phyloP scores from a whole-genome alignment of 2,113 vertebrate genomes.

The Rhinichthys klamathensis region DNA sequence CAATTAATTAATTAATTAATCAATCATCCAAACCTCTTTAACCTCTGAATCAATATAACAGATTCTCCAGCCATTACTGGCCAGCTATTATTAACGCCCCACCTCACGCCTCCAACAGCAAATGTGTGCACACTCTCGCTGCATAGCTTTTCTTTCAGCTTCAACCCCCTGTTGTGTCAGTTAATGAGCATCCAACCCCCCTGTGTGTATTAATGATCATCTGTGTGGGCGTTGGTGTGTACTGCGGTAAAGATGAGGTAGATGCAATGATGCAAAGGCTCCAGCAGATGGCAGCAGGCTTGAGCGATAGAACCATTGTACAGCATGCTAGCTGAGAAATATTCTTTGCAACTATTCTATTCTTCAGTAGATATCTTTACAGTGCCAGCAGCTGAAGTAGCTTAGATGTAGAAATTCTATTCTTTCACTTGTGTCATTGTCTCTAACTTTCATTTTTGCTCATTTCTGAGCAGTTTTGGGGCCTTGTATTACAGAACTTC shows the following conservation, averaged over 20 bases:
- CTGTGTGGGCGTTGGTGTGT: conserved; percentile 20
- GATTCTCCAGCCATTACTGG: background rate
- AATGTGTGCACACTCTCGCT: background rate
- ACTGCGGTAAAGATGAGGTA: conserved; percentile 1
- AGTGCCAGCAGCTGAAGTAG: background rate
- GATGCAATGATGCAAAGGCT: background rate
- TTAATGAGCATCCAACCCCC: conserved; percentile 35
- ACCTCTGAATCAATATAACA: conserved; percentile 21
- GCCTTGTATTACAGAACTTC: background rate
- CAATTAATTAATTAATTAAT: conserved; percentile 15
- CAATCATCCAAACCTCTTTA: conserved; percentile 20
- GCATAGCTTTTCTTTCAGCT: conserved; percentile 1
- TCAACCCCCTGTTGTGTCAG: conserved; percentile 6
- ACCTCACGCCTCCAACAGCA: background rate
- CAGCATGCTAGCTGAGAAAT: background rate
- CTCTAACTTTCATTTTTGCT: conserved; percentile 1
- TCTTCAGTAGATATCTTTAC: background rate
- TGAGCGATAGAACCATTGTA: background rate
- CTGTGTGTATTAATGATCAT: conserved; percentile 26
- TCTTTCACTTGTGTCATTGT: background rate
- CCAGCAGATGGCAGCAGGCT: conserved; percentile 45
- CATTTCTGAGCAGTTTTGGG: background rate
- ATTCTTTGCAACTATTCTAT: background rate
- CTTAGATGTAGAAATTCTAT: background rate
- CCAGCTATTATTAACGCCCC: background rate